These are phyloP conservation scores for Antheraea assamensis DNA, from an alignment of 2,888 invertebrate species.

Conservation along the genomic window DNA sequence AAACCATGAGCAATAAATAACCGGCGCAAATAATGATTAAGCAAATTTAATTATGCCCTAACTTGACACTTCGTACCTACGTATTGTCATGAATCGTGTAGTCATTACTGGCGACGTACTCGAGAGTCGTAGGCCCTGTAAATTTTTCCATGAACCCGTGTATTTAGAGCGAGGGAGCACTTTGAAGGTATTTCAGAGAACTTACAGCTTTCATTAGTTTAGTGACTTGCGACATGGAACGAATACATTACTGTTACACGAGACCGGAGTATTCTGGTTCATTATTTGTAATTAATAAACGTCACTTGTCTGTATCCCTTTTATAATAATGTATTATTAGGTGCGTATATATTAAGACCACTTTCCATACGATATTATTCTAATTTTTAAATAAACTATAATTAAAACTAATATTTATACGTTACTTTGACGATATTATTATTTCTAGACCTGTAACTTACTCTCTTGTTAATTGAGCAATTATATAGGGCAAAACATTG, in stretches of 20 bases:
- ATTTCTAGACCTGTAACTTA: background rate
- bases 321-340: background rate
- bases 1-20: no score
- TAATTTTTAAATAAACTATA: background rate
- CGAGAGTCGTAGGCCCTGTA: conserved; percentile 26
- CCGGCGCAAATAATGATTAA: no score
- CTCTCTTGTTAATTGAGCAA: background rate
- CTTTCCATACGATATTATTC: background rate
- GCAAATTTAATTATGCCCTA: background rate
- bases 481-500: background rate
- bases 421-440: background rate
- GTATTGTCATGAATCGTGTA: conserved; percentile 34
- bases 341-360: background rate
- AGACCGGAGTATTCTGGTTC: conserved; percentile 17
- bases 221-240: conserved; percentile 65
- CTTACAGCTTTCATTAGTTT: conserved; percentile 63
- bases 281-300: conserved; percentile 9
- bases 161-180: conserved; percentile 44
- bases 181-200: conserved; percentile 50
- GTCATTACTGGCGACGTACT: conserved; percentile 43
- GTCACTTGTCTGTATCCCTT: conserved; percentile 7
- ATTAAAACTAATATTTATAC: background rate
- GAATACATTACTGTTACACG: conserved; percentile 44
- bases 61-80: conserved; percentile 24
- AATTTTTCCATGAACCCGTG: conserved; percentile 47